Percentiles rank a stretch among this genome's conserved stretches.
Evolutionary conservation across 2,888 invertebrate species (phyloP).

Genomic region (Patella pellucida): DNA sequence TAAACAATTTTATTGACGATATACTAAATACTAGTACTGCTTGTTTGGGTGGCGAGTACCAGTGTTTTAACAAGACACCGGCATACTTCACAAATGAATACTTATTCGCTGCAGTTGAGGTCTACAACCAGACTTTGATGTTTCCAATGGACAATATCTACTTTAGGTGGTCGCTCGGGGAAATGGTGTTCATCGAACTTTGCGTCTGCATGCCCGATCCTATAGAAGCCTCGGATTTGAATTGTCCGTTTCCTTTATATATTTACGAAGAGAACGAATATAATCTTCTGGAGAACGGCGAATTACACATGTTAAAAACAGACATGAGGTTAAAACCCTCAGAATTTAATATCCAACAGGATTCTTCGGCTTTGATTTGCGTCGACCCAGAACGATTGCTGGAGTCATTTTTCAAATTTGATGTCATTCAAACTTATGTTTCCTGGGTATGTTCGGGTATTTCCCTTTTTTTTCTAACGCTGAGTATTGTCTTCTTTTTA

Average conservation of each 20-base stretch:
- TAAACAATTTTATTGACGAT: background rate
- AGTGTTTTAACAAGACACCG: background rate
- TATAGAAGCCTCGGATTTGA: background rate
- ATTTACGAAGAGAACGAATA: background rate
- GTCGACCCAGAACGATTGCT: background rate
- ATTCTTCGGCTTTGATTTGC: background rate
- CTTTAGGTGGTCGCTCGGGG: background rate
- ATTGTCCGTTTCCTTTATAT: background rate
- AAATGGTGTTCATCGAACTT: background rate
- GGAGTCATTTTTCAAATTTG: background rate
- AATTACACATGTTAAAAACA: background rate
- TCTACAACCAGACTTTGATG: background rate
- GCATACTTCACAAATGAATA: background rate
- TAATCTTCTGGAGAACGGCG: background rate
- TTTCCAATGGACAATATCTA: background rate
- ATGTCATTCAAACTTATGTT: background rate
- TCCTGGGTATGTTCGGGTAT: slow-evolving; percentile 6
- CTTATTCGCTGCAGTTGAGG: background rate
- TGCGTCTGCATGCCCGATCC: background rate
- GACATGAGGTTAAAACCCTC: background rate
- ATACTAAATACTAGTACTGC: background rate
- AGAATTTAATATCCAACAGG: background rate
- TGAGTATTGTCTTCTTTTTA: slow-evolving; percentile 20
- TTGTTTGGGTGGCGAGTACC: background rate
- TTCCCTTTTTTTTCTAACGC: slow-evolving; percentile 21